Percentiles rank a stretch among this genome's conserved stretches.
Evolutionary conservation across 2,888 invertebrate genomes (phyloP).

Genomic region (Panzeria rudis): DNA sequence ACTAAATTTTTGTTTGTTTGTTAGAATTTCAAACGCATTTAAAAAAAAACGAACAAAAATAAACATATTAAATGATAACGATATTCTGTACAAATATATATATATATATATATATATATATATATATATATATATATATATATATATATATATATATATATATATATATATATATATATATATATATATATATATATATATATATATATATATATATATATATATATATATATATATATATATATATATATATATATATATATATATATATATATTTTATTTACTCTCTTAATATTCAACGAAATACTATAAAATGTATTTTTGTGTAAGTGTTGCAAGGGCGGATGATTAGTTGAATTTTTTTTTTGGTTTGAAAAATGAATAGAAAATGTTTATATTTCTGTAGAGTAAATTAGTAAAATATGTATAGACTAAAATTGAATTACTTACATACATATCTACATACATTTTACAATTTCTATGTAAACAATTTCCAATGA

Average conservation of each 20-base stretch:
- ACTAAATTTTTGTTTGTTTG: not conserved
- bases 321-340: not conserved
- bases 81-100: not conserved
- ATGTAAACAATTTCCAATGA: not conserved
- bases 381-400: not conserved
- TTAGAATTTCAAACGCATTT: not conserved
- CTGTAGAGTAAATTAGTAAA: not conserved
- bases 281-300: not conserved
- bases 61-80: not conserved
- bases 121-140: too few relatives aligned
- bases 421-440: not conserved
- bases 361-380: not conserved
- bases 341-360: slow-evolving; percentile 7
- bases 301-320: not conserved
- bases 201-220: too few relatives aligned
- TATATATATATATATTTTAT: not conserved
- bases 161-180: too few relatives aligned
- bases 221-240: too few relatives aligned
- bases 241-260: too few relatives aligned
- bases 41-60: not conserved
- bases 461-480: not conserved
- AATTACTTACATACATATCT: not conserved
- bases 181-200: too few relatives aligned
- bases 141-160: too few relatives aligned
- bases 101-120: too few relatives aligned